Evolutionary conservation across 2,888 invertebrate genomes (phyloP).

Genomic region (Pyralis farinalis): DNA sequence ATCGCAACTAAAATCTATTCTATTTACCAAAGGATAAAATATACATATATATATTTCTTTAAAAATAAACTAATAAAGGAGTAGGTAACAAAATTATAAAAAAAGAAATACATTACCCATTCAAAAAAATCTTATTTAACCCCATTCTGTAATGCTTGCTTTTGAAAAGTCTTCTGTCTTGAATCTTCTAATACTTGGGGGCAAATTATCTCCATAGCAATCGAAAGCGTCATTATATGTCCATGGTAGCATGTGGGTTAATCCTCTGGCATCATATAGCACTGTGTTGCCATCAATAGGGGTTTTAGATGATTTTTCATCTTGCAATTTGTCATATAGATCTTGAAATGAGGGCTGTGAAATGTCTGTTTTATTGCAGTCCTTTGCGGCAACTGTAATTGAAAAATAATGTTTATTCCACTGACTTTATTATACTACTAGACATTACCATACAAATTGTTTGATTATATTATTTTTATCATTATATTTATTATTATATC

Average conservation of each 20-base stretch:
- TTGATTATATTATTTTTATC: too few species aligned
- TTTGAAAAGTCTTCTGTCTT: constrained; percentile 73
- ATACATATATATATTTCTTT: too few species aligned
- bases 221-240: constrained; percentile 72
- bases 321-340: constrained; percentile 49
- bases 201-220: constrained; percentile 66
- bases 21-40: too few species aligned
- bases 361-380: constrained; percentile 19
- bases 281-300: constrained; percentile 33
- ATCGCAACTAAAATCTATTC: too few species aligned
- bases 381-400: constrained; percentile 48
- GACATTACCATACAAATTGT: too few species aligned
- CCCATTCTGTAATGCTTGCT: constrained; percentile 80
- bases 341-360: constrained; percentile 52
- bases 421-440: too few species aligned
- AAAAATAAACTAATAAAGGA: too few species aligned
- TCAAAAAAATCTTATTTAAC: constrained; percentile 36
- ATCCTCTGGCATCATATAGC: constrained; percentile 50
- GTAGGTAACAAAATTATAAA: too few species aligned
- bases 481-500: too few species aligned
- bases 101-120: too few species aligned
- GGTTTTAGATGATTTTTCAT: constrained; percentile 29
- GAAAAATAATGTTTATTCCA: constrained; percentile 3
- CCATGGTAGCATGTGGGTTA: constrained; percentile 77
- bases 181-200: constrained; percentile 82